phyloP scores from a whole-genome alignment of 2,888 invertebrate species.

The Hyles lineata region DNA sequence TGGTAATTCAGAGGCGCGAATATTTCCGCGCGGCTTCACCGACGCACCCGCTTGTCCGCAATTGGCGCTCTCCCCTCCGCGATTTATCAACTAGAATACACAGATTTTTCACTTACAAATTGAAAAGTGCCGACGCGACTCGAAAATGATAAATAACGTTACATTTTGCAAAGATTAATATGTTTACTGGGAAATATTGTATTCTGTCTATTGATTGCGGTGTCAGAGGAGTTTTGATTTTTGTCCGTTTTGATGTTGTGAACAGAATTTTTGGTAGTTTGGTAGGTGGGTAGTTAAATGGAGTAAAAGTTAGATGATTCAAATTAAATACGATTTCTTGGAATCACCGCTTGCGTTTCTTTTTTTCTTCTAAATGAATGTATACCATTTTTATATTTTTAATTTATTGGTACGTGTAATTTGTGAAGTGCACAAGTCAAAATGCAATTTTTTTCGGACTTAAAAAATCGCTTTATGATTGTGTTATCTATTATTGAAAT shows the following conservation, averaged over 20 bases:
- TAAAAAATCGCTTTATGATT: no score
- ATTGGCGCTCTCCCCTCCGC: slow-evolving; percentile 44
- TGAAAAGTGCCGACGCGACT: slow-evolving; percentile 22
- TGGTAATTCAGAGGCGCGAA: slow-evolving; percentile 36
- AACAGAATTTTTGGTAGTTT: no score
- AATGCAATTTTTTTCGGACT: no score
- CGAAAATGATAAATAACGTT: slow-evolving; percentile 27
- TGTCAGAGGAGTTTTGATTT: not conserved
- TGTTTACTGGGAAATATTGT: slow-evolving; percentile 4
- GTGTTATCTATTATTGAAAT: not conserved
- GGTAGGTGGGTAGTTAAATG: no score
- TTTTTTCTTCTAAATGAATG: no score
- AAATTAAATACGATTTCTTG: no score
- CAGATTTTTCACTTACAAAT: slow-evolving; percentile 42
- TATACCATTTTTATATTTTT: no score
- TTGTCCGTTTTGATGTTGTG: not conserved
- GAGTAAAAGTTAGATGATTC: no score
- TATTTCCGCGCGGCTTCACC: slow-evolving; percentile 42
- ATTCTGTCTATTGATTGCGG: slow-evolving; percentile 5
- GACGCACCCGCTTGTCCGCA: slow-evolving; percentile 43
- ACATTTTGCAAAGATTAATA: slow-evolving; percentile 20
- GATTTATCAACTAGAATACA: slow-evolving; percentile 55
- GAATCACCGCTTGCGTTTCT: no score
- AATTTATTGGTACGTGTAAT: no score
- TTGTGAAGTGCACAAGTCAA: no score